Evolutionary conservation across 2,113 vertebrate genomes (phyloP).

Genomic region (Psilopogon haemacephalus): DNA sequence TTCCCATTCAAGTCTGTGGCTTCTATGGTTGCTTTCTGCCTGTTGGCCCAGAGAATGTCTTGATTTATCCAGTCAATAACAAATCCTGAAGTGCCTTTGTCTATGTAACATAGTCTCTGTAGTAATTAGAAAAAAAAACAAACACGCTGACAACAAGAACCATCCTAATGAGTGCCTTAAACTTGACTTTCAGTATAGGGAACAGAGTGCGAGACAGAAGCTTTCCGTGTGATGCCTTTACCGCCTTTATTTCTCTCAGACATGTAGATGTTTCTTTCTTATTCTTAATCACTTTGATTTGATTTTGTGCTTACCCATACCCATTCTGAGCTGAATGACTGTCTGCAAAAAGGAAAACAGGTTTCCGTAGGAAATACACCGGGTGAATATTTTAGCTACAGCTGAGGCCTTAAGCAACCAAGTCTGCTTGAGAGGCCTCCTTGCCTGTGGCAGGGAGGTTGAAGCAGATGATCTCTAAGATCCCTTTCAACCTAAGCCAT

Average conservation of each 20-base stretch:
- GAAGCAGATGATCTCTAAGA: too few species aligned
- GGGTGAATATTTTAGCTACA: not conserved
- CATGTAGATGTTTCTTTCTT: not conserved
- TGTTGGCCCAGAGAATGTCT: constrained; percentile 83
- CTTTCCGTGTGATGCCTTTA: not conserved
- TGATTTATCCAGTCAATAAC: constrained; percentile 90
- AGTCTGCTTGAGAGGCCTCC: too few species aligned
- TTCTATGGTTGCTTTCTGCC: constrained; percentile 83
- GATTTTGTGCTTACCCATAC: not conserved
- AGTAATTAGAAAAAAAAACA: constrained; percentile 48
- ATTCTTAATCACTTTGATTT: not conserved
- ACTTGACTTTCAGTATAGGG: not conserved
- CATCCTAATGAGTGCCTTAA: not conserved
- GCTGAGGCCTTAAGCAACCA: too few species aligned
- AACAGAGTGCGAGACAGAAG: not conserved
- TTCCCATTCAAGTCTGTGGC: constrained; percentile 81
- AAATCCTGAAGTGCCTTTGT: constrained; percentile 86
- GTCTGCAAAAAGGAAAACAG: not conserved
- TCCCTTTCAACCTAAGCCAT: too few species aligned
- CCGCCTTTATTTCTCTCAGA: not conserved
- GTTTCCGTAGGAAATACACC: not conserved
- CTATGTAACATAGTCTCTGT: constrained; percentile 83
- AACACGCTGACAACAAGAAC: not conserved
- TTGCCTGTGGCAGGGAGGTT: too few species aligned
- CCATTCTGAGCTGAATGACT: not conserved